phyloP scores from a whole-genome alignment of 2,113 vertebrate genomes.

The Oceanodroma tethys region DNA sequence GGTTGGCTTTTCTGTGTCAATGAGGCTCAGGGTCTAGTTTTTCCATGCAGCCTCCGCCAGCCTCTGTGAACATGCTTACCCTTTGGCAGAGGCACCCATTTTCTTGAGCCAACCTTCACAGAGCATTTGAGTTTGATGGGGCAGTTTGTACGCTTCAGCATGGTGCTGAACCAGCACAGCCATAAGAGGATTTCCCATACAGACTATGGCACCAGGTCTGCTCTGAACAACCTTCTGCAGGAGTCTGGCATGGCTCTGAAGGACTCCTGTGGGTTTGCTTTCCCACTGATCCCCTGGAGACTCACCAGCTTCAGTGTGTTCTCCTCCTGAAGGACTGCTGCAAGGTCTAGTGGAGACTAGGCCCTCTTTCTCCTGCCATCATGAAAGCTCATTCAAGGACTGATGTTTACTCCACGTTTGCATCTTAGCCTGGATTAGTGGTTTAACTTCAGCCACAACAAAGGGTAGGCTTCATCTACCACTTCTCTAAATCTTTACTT shows the following conservation, averaged over 20 bases:
- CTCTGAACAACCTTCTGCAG: background rate
- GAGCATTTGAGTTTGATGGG: background rate
- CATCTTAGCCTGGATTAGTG: background rate
- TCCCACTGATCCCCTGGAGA: background rate
- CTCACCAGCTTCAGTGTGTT: background rate
- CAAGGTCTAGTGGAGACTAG: background rate
- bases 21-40: background rate
- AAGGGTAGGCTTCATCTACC: background rate
- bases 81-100: background rate
- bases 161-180: background rate
- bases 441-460: background rate
- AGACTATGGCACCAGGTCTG: background rate
- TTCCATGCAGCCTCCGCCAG: background rate
- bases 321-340: background rate
- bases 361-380: background rate
- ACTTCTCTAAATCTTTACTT: background rate
- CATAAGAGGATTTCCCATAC: background rate
- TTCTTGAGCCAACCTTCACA: background rate
- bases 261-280: background rate
- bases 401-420: background rate
- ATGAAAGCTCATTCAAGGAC: background rate
- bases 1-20: background rate
- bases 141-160: accelerated
- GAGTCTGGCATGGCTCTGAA: background rate
- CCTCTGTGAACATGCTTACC: background rate